Base-by-base conservation (phyloP, 64 coral and sea anemone species). In the Montipora foliosa region DNA sequence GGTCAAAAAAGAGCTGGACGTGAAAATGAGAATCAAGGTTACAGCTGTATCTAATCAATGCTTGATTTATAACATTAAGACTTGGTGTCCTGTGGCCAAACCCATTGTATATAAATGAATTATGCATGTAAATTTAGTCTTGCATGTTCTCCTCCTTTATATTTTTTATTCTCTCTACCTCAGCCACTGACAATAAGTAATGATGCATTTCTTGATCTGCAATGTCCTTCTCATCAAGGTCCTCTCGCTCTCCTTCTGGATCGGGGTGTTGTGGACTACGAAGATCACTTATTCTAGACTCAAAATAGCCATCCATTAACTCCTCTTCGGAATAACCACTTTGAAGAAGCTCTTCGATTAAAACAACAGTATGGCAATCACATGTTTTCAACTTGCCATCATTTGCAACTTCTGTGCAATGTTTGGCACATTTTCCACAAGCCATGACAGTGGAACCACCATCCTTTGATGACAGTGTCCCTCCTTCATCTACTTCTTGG, bases 261-360 rank as follows among this genome's bases (percentile, higher is more conserved):
- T 86, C 82, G 4, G 49, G 76, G 2, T 49, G 37, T 3, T 72
- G 0, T 50, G 62, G 19, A 78, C 76, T 78, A 44, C 71, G 62
- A 50, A 86, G 62, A 86, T 86, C 60, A 20, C 62, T 48, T 7
- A 86, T 71, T 86, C 82, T 86, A 24, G 82, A 70, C 66, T 86
- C 82, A 86, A 86, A 86, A 50, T 86, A 86, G 10, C 82, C 82
- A 71, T 86, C 82, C 82, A 86, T 86, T 8, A 86, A 67, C 66
- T 86, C 82, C n/a, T 86, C 82, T 21, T 86, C 82, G 1, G 82
- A 86, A 19, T 51, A 86, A 24, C 82, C 64, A 52, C 17, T 50
- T 68, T 71, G 7, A 21, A 72, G 82, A 9, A 86, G 82, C 8
- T 22, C 8, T 16, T 70, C 64, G 17, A 86, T 86, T 46, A 86